phyloP scores from a whole-genome alignment of 1,140 invertebrate species.

The Mycetomoellerius zeteki region DNA sequence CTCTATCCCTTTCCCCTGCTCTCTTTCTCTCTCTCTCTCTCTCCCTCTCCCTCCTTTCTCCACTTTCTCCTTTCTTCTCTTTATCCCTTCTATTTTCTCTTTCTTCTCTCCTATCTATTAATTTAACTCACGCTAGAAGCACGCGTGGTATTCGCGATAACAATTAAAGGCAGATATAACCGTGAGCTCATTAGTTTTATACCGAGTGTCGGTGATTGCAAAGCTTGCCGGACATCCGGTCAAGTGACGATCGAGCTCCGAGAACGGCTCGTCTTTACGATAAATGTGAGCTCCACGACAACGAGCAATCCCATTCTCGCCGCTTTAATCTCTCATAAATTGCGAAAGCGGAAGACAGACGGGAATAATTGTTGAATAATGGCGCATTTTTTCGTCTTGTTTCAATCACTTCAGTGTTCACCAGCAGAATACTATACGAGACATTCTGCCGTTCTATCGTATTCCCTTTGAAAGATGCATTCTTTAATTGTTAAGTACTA shows the following conservation, averaged over 20 bases:
- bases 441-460: neutral
- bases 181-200: neutral
- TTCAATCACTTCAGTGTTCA: conserved; percentile 5
- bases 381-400: conserved; percentile 11
- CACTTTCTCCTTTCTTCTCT: no score
- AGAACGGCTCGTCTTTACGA: conserved; percentile 23
- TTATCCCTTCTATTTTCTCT: neutral
- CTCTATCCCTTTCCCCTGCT: no score
- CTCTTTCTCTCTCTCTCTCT: neutral
- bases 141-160: conserved; percentile 13
- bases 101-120: neutral
- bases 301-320: conserved; percentile 3
- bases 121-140: conserved; percentile 1
- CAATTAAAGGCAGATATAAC: conserved; percentile 52
- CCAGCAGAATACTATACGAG: neutral
- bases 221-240: neutral
- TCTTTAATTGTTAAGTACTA: conserved; percentile 4
- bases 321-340: conserved; percentile 49
- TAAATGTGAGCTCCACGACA: neutral
- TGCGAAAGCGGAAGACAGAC: conserved; percentile 25
- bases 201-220: neutral
- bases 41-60: neutral
- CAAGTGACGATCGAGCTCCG: neutral
- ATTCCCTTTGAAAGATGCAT: conserved; percentile 17
- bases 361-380: conserved; percentile 37